Conservation (phyloP, 1,140 invertebrate species). For the Oncopodura yosiiana region DNA sequence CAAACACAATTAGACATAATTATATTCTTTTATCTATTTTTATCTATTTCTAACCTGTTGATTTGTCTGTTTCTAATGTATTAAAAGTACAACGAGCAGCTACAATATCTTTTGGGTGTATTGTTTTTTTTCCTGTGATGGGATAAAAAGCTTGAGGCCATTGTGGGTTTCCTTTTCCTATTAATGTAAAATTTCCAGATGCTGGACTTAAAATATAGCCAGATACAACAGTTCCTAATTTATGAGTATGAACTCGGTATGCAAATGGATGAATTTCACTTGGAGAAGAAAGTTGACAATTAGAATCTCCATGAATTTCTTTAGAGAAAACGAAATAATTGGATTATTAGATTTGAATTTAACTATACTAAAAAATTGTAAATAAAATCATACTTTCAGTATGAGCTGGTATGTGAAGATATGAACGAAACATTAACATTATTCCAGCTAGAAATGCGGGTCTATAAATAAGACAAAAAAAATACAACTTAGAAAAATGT, state of each 20-base stretch:
- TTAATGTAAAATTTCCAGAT: slow-evolving; percentile 1
- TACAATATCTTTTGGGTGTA: slow-evolving; percentile 38
- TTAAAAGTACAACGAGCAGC: slow-evolving; percentile 42
- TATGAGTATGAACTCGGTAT: slow-evolving; percentile 51
- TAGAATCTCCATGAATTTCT: slow-evolving; percentile 41
- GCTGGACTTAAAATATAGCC: slow-evolving; percentile 40
- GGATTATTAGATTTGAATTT: neutral
- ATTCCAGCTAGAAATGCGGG: slow-evolving; percentile 43
- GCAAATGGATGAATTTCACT: slow-evolving; percentile 47
- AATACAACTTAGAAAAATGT: no score
- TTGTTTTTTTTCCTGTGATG: slow-evolving; percentile 33
- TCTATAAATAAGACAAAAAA: slow-evolving; percentile 32
- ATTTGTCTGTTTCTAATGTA: slow-evolving; percentile 35
- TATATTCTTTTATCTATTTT: slow-evolving; percentile 4
- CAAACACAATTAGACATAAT: neutral
- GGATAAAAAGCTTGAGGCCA: slow-evolving; percentile 47
- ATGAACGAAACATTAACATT: slow-evolving; percentile 36
- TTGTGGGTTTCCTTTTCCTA: slow-evolving; percentile 40
- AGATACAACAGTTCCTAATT: slow-evolving; percentile 44
- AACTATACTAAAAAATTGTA: slow-evolving; percentile 11
- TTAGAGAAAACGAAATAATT: slow-evolving; percentile 21
- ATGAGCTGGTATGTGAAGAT: slow-evolving; percentile 38
- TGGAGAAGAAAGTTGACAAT: slow-evolving; percentile 34
- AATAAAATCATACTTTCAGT: slow-evolving; percentile 36
- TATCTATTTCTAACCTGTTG: slow-evolving; percentile 39